Evolutionary conservation across 2,113 vertebrate species (phyloP), one percentile per base, ranked within the genome.

Genomic region (Elanoides forficatus): DNA sequence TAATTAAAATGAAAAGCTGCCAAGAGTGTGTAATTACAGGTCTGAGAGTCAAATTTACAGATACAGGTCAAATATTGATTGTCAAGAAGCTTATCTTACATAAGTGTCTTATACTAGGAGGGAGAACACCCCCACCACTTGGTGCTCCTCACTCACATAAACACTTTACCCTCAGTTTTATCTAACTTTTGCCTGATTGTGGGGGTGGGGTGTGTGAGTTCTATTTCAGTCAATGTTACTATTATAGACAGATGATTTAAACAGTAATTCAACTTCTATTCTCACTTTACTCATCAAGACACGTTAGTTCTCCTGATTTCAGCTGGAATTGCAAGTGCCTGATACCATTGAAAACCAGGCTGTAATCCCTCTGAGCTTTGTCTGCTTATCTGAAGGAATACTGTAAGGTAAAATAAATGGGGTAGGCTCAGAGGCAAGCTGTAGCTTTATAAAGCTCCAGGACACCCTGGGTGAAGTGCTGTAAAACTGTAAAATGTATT

Each of bases 1-100:
- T 26, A 95, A 97, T 97, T 96, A 92, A 95, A 96, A 95, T 92
- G 34, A 94, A 96, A 94, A 84, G 60, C 40, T 95, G 89, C 88
- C 72, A 96, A 91, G 48, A 67, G 22, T 8, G 9, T 81, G 45
- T 93, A 88, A 79, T 93, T 83, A 63, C 56, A 85, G 50, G 27
- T 81, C 65, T 95, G 55, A 43, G 63, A 71, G 65, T 87, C 26
- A 81, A 83, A 89, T 83, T 68, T 88, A 71, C 60, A 91, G 72
- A 91, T 72, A 68, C n/a, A 78, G 65, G 86, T 91, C 65, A 90
- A 88, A 84, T 95, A 95, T 75, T 84, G 92, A 92, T 92, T 72
- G 32, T 74, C 55, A 68, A 71, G 52, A 70, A 81, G 38, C 23
- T 78, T 81, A 67, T 83, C 59, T 86, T 68, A 29, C 27, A 15